Conservation (phyloP, 2,797 vertebrate genomes). For the Prionace glauca region DNA sequence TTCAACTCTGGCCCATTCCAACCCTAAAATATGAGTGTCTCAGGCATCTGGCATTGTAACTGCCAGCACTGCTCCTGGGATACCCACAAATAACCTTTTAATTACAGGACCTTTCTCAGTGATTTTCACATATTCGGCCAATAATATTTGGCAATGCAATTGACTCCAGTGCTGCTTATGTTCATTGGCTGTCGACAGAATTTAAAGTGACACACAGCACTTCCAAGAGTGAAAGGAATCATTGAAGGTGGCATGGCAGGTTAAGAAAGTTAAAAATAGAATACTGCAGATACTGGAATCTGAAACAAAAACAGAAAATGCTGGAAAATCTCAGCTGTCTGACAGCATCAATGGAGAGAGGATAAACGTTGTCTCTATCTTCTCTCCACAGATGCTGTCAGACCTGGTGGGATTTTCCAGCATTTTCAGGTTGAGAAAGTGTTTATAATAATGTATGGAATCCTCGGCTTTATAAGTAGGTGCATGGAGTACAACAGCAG, state of each 20-base stretch:
- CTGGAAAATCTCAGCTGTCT: too few relatives aligned
- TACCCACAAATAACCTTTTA: not conserved
- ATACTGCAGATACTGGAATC: too few relatives aligned
- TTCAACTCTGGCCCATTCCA: conserved; percentile 26
- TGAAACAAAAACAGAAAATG: too few relatives aligned
- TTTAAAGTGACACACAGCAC: not conserved
- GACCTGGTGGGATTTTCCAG: too few relatives aligned
- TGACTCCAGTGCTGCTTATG: not conserved
- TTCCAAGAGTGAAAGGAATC: not conserved
- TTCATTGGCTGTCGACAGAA: not conserved
- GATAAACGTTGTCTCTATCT: too few relatives aligned
- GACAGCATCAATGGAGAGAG: too few relatives aligned
- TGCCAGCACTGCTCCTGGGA: not conserved
- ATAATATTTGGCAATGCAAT: not conserved
- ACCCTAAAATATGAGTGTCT: not conserved
- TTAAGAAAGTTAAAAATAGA: not conserved
- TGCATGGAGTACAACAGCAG: too few relatives aligned
- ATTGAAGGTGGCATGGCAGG: not conserved
- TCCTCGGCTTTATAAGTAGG: not conserved
- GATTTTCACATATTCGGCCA: not conserved
- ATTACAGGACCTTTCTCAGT: conserved; percentile 12
- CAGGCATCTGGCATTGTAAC: conserved; percentile 18
- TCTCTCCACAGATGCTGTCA: too few relatives aligned
- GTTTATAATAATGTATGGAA: not conserved
- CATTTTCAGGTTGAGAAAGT: too few relatives aligned